Conservation (phyloP, 2,113 vertebrate genomes). For the Pholis gunnellus region DNA sequence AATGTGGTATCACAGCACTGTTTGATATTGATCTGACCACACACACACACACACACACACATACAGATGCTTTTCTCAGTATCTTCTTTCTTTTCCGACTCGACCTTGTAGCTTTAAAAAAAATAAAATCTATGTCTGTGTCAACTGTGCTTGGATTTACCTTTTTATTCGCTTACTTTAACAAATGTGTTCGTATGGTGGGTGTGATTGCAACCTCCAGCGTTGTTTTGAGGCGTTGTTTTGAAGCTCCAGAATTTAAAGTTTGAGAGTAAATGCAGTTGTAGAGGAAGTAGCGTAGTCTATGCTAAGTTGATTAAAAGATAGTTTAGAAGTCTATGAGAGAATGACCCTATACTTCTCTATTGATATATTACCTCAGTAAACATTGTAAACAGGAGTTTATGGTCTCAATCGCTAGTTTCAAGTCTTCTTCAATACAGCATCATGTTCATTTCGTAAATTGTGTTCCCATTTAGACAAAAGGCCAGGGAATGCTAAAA, state of each 20-base stretch:
- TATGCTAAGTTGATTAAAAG: too few relatives aligned
- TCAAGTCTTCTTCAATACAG: too few relatives aligned
- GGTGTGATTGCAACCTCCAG: neutral
- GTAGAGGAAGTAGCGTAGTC: too few relatives aligned
- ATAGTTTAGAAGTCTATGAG: too few relatives aligned
- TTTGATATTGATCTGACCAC: slow-evolving; percentile 70
- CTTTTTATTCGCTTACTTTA: slow-evolving; percentile 13
- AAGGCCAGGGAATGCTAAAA: too few relatives aligned
- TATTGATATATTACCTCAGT: too few relatives aligned
- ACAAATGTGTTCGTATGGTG: neutral
- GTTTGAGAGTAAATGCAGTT: neutral
- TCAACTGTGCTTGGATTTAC: slow-evolving; percentile 4
- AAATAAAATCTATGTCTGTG: neutral
- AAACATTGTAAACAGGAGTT: too few relatives aligned
- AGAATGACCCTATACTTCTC: too few relatives aligned
- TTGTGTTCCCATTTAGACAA: too few relatives aligned
- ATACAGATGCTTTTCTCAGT: neutral
- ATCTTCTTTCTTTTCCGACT: neutral
- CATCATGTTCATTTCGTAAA: too few relatives aligned
- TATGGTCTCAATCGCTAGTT: too few relatives aligned
- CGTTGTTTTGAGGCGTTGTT: neutral
- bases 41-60: neutral
- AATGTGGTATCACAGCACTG: slow-evolving; percentile 69
- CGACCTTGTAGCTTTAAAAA: neutral
- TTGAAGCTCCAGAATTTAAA: neutral